Conservation (phyloP, 2,888 invertebrate species). For the Brenthis hecate region DNA sequence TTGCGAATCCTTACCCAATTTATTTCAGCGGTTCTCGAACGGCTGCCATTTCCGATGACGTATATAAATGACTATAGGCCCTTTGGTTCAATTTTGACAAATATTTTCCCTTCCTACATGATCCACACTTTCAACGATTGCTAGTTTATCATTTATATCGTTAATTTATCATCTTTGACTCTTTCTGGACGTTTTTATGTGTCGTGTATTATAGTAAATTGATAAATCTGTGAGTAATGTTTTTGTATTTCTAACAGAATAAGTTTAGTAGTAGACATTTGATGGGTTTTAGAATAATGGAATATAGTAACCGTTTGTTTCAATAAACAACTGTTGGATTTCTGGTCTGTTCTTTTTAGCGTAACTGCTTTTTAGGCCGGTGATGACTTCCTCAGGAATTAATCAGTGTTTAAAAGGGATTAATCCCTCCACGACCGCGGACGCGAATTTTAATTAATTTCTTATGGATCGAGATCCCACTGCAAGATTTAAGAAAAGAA, state of each 20-base stretch:
- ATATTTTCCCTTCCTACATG: constrained; percentile 14
- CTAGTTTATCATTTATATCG: constrained; percentile 25
- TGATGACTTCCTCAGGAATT: too few relatives aligned
- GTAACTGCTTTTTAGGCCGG: too few relatives aligned
- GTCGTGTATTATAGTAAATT: constrained; percentile 3
- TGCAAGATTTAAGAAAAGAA: too few relatives aligned
- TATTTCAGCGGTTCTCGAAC: constrained; percentile 23
- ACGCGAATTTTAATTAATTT: too few relatives aligned
- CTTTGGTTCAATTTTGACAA: constrained; percentile 18
- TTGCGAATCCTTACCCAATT: constrained; percentile 26
- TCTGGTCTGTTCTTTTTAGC: too few relatives aligned
- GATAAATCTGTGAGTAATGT: constrained; percentile 2
- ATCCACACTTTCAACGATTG: constrained; percentile 18
- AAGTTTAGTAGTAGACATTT: too few relatives aligned
- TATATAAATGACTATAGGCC: constrained; percentile 25
- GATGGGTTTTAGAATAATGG: too few relatives aligned
- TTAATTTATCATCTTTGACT: constrained; percentile 23
- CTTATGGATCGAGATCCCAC: too few relatives aligned
- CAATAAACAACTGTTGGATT: too few relatives aligned
- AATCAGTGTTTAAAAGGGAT: too few relatives aligned
- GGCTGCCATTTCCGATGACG: constrained; percentile 15
- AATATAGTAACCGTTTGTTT: too few relatives aligned
- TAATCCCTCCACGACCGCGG: too few relatives aligned
- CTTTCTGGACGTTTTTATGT: not conserved
- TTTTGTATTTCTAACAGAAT: not conserved